These are phyloP conservation scores for Myotis planiceps DNA, from an alignment of 2,797 vertebrate species.

Conservation along the genomic window DNA sequence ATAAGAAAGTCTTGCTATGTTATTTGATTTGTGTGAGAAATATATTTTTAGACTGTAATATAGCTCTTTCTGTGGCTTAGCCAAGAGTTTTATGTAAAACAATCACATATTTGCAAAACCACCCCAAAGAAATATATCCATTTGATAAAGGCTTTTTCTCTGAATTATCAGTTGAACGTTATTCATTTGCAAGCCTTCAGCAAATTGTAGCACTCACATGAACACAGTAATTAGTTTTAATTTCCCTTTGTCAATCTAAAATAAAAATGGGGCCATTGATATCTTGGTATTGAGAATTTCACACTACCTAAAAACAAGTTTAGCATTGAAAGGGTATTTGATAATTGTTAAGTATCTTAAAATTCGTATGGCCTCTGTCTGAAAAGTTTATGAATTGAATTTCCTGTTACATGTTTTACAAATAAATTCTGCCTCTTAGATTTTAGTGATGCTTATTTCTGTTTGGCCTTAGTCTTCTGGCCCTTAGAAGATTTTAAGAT, in stretches of 20 bases:
- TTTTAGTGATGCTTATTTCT: conserved; percentile 62
- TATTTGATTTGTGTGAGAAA: background rate
- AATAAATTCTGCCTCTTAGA: conserved; percentile 61
- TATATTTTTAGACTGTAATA: conserved; percentile 25
- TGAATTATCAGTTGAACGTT: conserved; percentile 78
- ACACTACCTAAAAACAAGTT: conserved; percentile 58
- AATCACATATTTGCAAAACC: conserved; percentile 76
- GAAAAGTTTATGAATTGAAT: conserved; percentile 64
- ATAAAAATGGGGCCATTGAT: conserved; percentile 61
- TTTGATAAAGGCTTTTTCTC: conserved; percentile 77
- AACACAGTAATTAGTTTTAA: conserved; percentile 76
- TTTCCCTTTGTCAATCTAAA: conserved; percentile 68
- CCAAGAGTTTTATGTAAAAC: conserved; percentile 72
- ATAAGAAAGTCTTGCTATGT: background rate
- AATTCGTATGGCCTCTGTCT: conserved; percentile 64
- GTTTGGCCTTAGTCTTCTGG: conserved; percentile 72
- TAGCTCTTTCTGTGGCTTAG: conserved; percentile 22
- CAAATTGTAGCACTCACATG: conserved; percentile 48
- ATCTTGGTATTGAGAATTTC: conserved; percentile 50
- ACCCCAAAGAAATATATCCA: conserved; percentile 60
- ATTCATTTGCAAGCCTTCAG: conserved; percentile 74
- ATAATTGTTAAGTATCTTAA: conserved; percentile 79
- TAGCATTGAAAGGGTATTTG: conserved; percentile 46
- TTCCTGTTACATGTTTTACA: conserved; percentile 70
- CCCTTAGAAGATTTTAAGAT: conserved; percentile 40